Conservation (phyloP, 1,140 invertebrate genomes). For the Dolichoris vasculosae region DNA sequence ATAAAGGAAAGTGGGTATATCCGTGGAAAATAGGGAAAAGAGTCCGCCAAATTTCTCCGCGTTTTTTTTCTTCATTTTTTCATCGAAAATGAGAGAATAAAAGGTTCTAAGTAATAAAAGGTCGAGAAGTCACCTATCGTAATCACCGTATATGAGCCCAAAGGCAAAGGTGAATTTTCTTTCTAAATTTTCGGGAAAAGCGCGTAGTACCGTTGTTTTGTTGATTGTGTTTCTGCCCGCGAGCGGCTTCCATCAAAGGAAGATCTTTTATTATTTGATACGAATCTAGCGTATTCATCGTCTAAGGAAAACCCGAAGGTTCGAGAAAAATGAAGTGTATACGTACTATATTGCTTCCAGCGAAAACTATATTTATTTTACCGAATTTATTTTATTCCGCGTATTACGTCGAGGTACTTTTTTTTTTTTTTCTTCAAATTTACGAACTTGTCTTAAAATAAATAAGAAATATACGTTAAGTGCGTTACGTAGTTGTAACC, state of each 20-base stretch:
- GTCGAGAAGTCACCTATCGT: slow-evolving; percentile 1
- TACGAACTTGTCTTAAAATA: no score
- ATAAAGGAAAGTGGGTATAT: slow-evolving; percentile 20
- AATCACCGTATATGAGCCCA: background rate
- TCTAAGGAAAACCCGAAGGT: background rate
- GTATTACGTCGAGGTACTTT: no score
- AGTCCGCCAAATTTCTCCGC: slow-evolving; percentile 13
- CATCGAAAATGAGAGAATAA: background rate
- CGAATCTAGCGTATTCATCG: slow-evolving; percentile 9
- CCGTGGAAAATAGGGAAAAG: slow-evolving; percentile 6
- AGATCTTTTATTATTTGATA: slow-evolving; percentile 32
- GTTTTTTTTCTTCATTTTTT: background rate
- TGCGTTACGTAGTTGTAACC: no score
- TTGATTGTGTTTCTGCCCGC: background rate
- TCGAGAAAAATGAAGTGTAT: background rate
- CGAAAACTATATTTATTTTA: no score
- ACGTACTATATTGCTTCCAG: background rate
- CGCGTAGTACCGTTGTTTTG: background rate
- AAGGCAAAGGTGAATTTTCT: background rate
- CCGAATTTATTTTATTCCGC: no score
- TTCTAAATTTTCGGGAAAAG: background rate
- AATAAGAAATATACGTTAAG: no score
- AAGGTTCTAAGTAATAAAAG: slow-evolving; percentile 10
- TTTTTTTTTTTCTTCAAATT: no score
- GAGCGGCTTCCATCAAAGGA: slow-evolving; percentile 11